These are phyloP conservation scores for Loxodonta africana DNA, from an alignment of 2,113 vertebrate species.

Conservation along the genomic window DNA sequence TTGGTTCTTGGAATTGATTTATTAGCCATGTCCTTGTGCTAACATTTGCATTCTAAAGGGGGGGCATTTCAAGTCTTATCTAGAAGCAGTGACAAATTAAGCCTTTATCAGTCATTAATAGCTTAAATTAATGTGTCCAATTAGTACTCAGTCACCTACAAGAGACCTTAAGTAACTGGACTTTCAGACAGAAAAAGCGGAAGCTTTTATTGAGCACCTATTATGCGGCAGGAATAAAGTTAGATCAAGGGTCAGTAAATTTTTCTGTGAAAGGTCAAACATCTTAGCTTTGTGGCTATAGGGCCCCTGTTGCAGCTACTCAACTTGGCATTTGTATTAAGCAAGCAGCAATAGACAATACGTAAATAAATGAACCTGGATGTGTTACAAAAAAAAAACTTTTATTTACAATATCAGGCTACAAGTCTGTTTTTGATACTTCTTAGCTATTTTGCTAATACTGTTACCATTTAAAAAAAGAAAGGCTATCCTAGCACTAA, in stretches of 20 bases:
- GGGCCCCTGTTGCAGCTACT: fast-evolving
- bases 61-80: conserved; percentile 52
- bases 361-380: background rate
- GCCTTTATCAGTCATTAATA: conserved; percentile 74
- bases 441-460: background rate
- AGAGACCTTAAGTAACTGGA: background rate
- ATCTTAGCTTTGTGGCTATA: background rate
- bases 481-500: background rate
- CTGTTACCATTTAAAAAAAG: background rate
- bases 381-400: background rate
- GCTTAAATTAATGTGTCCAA: conserved; percentile 68
- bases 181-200: background rate
- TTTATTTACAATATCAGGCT: background rate
- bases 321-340: background rate
- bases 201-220: conserved; percentile 70
- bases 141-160: conserved; percentile 63
- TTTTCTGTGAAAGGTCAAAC: background rate
- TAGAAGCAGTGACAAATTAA: conserved; percentile 67
- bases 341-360: background rate
- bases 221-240: background rate
- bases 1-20: conserved; percentile 52
- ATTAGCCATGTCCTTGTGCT: conserved; percentile 51
- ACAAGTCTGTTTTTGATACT: background rate
- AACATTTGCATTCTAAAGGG: conserved; percentile 62
- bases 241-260: background rate